These are phyloP conservation scores for Ferdinandea cuprea DNA, from an alignment of 2,888 invertebrate species.

Conservation along the genomic window DNA sequence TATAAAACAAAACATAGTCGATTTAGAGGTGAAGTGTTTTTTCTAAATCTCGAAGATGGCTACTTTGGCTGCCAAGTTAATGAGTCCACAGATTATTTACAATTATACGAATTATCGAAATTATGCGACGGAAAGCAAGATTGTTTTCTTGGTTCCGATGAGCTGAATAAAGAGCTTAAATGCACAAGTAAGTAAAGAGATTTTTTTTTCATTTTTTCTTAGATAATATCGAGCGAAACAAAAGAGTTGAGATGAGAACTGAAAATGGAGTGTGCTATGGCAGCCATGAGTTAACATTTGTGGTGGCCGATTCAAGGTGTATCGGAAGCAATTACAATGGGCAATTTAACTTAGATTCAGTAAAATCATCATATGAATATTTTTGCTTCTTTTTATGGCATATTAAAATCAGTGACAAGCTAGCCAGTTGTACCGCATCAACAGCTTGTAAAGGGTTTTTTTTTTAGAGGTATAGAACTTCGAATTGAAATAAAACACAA, in stretches of 20 bases:
- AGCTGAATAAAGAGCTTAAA: conserved; percentile 94
- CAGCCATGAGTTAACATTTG: too few species aligned
- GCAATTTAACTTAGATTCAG: too few species aligned
- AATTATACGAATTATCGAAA: conserved; percentile 96
- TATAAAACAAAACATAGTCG: conserved; percentile 85
- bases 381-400: too few species aligned
- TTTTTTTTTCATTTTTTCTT: not conserved
- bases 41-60: conserved; percentile 98
- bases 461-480: too few species aligned
- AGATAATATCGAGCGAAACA: not conserved
- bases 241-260: conserved; percentile 1
- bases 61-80: conserved; percentile 99
- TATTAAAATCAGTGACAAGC: too few species aligned
- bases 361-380: too few species aligned
- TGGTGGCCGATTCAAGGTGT: too few species aligned
- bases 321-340: too few species aligned
- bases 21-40: conserved; percentile 96
- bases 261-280: too few species aligned
- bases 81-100: conserved; percentile 96
- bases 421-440: too few species aligned
- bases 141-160: conserved; percentile 96
- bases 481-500: too few species aligned
- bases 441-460: too few species aligned
- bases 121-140: conserved; percentile 95
- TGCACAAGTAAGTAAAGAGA: conserved; percentile 95